Base-by-base conservation (phyloP, 2,113 vertebrate species). In the Silurus asotus region DNA sequence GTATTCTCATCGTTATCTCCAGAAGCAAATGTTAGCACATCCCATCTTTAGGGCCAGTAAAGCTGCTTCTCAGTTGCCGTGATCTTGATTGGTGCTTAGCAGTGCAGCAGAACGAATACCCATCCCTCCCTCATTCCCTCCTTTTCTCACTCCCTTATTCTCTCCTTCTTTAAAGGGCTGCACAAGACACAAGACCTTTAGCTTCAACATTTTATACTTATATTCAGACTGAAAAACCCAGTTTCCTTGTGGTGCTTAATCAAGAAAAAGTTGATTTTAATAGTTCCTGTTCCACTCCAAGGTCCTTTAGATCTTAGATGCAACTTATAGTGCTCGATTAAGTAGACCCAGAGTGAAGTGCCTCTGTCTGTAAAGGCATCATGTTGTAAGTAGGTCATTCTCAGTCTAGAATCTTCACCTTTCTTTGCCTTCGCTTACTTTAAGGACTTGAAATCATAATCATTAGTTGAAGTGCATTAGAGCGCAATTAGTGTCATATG, bases 281-380 rank as follows among this genome's bases (percentile, higher is more conserved):
- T 72, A 48, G 37, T 72, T 75, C 9, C 4, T 49, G 15, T 4
- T 48, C 3, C 37, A 37, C 37, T 37, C 37, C 37, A 37, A 37
- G 37, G 37, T 37, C 37, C 2, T 37, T 37, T 37, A 37, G 37
- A 37, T 37, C 53, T 19, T 28, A 28, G 75, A 14, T 6, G 11
- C 64, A 53, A 15, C 25, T 28, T 53, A 76, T 76, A 37, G 45
- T 45, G 58, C 61, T 78, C 11, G 17, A 77, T 84, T 9, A 53
- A 78, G 53, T 56, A 84, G 74, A 78, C 15, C 48, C 74, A 37
- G 74, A 84, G 75, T 67, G 28, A 78, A 78, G 84, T 78, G 84
- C 84, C 72, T 84, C 83, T 37, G 19, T 75, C 48, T 53, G 72
- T 23, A 13, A 74, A 49, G 70, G 72, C 72, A n/a, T n/a, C 48